Percentiles rank a stretch among this genome's conserved stretches.
Evolutionary conservation across 2,113 vertebrate species (phyloP).

Genomic region (Sorex fumeus): DNA sequence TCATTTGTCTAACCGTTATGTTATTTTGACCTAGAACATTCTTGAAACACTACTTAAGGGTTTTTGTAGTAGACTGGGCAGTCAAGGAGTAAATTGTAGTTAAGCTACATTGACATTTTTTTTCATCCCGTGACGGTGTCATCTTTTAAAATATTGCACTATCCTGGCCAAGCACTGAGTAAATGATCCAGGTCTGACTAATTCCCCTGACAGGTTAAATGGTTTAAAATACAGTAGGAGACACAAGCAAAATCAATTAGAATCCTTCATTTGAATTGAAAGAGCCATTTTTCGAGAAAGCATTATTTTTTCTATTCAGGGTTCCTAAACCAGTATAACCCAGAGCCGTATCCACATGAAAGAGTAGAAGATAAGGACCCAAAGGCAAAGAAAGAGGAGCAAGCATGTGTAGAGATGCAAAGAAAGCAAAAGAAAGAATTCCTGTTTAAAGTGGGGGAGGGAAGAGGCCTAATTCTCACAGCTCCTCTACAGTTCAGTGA

Average conservation of each 20-base stretch:
- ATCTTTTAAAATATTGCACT: constrained; percentile 17
- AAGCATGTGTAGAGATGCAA: background rate
- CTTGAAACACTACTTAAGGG: background rate
- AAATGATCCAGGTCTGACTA: background rate
- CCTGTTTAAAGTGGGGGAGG: background rate
- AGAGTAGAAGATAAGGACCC: background rate
- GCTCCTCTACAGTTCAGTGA: background rate
- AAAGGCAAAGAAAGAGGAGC: background rate
- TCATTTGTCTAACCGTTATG: background rate
- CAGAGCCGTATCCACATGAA: background rate
- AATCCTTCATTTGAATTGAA: constrained; percentile 41
- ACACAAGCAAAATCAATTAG: background rate
- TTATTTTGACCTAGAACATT: constrained; percentile 6
- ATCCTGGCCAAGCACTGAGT: background rate
- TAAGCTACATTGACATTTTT: background rate
- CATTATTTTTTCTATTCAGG: background rate
- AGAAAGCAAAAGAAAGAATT: background rate
- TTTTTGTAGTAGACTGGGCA: background rate
- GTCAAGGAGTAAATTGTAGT: background rate
- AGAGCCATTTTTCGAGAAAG: background rate
- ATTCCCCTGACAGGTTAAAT: background rate
- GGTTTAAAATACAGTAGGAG: background rate
- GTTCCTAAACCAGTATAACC: background rate
- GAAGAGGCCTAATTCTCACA: background rate
- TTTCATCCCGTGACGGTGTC: constrained; percentile 10